phyloP scores from a whole-genome alignment of 2,888 invertebrate genomes.

The Flexamia atlantica region DNA sequence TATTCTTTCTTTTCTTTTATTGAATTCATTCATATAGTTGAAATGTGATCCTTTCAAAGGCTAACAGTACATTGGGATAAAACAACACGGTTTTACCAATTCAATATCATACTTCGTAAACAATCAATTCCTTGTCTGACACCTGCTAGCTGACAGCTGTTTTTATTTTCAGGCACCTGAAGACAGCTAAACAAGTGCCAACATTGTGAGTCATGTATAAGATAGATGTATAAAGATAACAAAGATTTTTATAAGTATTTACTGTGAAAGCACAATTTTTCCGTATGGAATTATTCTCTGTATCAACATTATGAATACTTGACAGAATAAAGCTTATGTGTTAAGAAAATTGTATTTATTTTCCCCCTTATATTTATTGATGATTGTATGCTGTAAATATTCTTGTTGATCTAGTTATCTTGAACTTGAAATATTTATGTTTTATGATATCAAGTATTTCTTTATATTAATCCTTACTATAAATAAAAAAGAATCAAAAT shows the following conservation, averaged over 20 bases:
- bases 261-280: slow-evolving; percentile 27
- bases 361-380: neutral
- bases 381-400: neutral
- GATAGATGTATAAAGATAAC: slow-evolving; percentile 11
- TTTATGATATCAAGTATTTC: too few relatives aligned
- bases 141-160: slow-evolving; percentile 3
- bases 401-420: neutral
- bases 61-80: too few relatives aligned
- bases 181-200: slow-evolving; percentile 30
- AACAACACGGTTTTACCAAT: too few relatives aligned
- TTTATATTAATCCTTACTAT: too few relatives aligned
- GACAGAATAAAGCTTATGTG: slow-evolving; percentile 27
- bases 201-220: slow-evolving; percentile 27
- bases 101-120: neutral
- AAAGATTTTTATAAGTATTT: slow-evolving; percentile 27
- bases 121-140: neutral
- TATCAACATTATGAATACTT: slow-evolving; percentile 27
- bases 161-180: slow-evolving; percentile 34
- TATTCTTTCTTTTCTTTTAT: neutral
- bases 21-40: too few relatives aligned
- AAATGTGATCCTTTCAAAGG: too few relatives aligned
- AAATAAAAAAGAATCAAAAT: too few relatives aligned
- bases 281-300: slow-evolving; percentile 19
- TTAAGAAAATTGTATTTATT: neutral
- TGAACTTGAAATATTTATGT: too few relatives aligned